Conservation (phyloP, 2,888 invertebrate genomes). For the Strigamia crassipes region DNA sequence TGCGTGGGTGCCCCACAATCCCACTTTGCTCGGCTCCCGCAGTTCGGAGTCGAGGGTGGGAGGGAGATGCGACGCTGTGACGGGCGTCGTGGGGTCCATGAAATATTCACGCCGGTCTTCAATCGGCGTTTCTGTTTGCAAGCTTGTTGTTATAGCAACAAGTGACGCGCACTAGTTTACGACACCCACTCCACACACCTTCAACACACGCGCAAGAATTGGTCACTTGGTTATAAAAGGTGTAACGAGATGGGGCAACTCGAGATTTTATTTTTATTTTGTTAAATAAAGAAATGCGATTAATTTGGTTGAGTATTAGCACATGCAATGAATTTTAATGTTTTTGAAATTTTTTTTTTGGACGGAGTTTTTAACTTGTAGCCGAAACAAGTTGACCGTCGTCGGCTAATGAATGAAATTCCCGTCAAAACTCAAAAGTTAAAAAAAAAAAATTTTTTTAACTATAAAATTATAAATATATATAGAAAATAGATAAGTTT, state of each 20-base stretch:
- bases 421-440: too few relatives aligned
- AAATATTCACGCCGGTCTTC: constrained; percentile 30
- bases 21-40: background rate
- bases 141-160: constrained; percentile 34
- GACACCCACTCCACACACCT: constrained; percentile 34
- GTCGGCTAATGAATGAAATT: too few relatives aligned
- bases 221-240: constrained; percentile 14
- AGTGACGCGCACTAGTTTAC: constrained; percentile 1
- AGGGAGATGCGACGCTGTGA: constrained; percentile 31
- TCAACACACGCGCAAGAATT: constrained; percentile 5
- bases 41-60: constrained; percentile 8
- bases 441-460: too few relatives aligned
- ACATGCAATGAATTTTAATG: background rate
- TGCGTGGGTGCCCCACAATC: constrained; percentile 33
- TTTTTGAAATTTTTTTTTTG: background rate
- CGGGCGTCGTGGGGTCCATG: constrained; percentile 36
- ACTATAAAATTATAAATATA: too few relatives aligned
- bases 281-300: background rate
- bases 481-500: too few relatives aligned
- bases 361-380: too few relatives aligned
- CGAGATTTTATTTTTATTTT: background rate
- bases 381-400: too few relatives aligned
- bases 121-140: constrained; percentile 42
- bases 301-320: background rate
- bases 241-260: background rate